These are phyloP conservation scores for Erythrocebus patas DNA, from an alignment of 2,113 vertebrate species.

Conservation along the genomic window DNA sequence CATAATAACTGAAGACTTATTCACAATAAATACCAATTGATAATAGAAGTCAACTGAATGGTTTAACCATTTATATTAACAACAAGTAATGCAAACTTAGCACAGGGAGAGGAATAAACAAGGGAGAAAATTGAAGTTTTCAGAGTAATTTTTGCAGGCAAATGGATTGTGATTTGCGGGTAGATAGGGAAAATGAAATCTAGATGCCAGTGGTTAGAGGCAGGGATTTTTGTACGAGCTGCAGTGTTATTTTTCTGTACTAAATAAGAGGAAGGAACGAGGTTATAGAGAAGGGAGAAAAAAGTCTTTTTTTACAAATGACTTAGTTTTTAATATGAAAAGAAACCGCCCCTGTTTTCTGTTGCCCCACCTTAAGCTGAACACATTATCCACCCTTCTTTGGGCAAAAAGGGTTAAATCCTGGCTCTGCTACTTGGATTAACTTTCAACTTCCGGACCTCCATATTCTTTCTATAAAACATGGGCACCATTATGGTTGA, in stretches of 20 bases:
- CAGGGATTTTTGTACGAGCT: background rate
- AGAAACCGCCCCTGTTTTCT: rapidly evolving
- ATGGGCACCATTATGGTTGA: rapidly evolving
- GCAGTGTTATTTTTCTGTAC: background rate
- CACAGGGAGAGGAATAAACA: slow-evolving; percentile 16
- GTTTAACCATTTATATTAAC: slow-evolving; percentile 6
- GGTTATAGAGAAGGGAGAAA: background rate
- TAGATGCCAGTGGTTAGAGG: background rate
- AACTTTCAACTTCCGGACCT: background rate
- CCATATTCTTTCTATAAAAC: rapidly evolving
- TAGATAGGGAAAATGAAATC: background rate
- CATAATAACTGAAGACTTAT: slow-evolving; percentile 70
- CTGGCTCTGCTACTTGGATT: background rate
- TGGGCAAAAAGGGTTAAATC: rapidly evolving
- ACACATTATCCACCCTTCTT: rapidly evolving
- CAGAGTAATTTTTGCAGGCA: slow-evolving; percentile 28
- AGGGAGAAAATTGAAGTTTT: slow-evolving; percentile 55
- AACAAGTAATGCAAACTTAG: background rate
- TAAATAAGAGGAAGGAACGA: background rate
- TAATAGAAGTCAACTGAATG: slow-evolving; percentile 62
- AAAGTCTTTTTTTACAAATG: background rate
- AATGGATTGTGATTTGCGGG: slow-evolving; percentile 32
- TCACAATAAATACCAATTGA: slow-evolving; percentile 69
- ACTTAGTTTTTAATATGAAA: background rate
- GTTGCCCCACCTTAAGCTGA: rapidly evolving